These are phyloP conservation scores for Brachionus paranguensis DNA, from an alignment of 1,140 invertebrate species.

Conservation along the genomic window DNA sequence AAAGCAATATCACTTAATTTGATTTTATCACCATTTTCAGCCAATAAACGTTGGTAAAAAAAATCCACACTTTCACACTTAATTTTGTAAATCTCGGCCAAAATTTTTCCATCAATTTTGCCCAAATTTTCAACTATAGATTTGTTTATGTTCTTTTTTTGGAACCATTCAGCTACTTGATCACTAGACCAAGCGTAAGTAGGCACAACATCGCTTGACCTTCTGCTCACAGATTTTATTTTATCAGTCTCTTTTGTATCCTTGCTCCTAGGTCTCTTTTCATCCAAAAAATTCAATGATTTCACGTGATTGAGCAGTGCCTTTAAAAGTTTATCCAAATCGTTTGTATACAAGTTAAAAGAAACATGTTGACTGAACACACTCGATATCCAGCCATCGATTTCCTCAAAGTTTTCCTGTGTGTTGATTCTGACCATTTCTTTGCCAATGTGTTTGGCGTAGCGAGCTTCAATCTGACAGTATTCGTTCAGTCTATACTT, in stretches of 20 bases:
- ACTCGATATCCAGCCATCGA: neutral
- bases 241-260: neutral
- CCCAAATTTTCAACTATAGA: neutral
- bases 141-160: neutral
- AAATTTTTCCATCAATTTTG: neutral
- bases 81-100: neutral
- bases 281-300: neutral
- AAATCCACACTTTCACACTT: neutral
- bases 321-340: neutral
- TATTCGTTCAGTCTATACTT: neutral
- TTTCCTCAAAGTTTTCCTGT: neutral
- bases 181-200: neutral
- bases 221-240: neutral
- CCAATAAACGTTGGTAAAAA: neutral
- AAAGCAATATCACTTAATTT: neutral
- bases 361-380: neutral
- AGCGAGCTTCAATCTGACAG: neutral
- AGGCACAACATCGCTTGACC: neutral
- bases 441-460: neutral
- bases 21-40: neutral
- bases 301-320: neutral
- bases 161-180: neutral
- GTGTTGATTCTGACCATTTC: neutral
- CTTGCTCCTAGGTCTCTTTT: neutral
- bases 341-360: neutral